Evolutionary conservation across 2,113 vertebrate species (phyloP), one percentile per base, ranked within the genome.

Genomic region (Collichthys lucidus): DNA sequence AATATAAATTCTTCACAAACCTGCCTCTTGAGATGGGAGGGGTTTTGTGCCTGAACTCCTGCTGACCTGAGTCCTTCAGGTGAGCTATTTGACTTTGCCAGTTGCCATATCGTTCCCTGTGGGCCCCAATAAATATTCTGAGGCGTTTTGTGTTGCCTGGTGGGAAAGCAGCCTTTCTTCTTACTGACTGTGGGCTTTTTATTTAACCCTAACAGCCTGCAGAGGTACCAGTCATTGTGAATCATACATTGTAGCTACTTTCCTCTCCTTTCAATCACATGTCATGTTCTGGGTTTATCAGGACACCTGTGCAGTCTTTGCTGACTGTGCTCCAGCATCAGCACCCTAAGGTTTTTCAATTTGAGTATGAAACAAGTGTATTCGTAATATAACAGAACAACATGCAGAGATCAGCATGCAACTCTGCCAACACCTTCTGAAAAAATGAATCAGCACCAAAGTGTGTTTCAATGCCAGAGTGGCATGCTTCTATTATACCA

Each of bases 1-100:
- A 77, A 77, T 78, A 59, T 63, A 40, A 79, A 82, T 80, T 60
- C 72, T 46, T 71, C 69, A 19, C 14, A 77, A 79, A 82, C 70
- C 68, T 31, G 11, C 40, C 55, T 71, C 80, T 76, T 63, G 35
- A 81, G 83, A 50, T 63, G 14, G 26, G 46, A 60, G 24, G 24
- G 52, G 29, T 57, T 64, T 61, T 84, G 14, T 52, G 59, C 71
- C 78, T 92, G 83, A 89, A 88, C 83, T 91, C 47, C 9, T 31
- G 31, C 52, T 79, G 89, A 80, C 85, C 91, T 22, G 44, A 52
- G 68, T 84, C 59, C 50, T 85, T 90, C 64, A 91, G 86, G 89
- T 91, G 80, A 90, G 85, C 70, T 80, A 61, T 88, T 88, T 84
- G 85, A 90, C 83, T 83, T 83, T 83, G 74, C 86, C 85, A 79